Evolutionary conservation across 2,113 vertebrate genomes (phyloP), one percentile per base, ranked within the genome.

Genomic region (Tinamus guttatus): DNA sequence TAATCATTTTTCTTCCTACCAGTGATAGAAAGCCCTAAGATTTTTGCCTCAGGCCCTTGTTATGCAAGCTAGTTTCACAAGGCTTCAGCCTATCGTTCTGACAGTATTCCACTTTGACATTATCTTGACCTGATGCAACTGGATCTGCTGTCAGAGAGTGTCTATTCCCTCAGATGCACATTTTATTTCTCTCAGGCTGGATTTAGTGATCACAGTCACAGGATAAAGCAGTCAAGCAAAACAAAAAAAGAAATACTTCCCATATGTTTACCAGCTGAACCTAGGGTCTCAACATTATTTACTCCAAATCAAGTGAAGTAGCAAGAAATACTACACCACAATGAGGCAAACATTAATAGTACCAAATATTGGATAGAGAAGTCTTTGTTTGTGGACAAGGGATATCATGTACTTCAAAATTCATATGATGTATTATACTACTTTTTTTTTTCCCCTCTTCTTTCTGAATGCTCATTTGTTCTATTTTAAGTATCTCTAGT

Each of bases 121-220:
- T 70, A 86, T 32, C 84, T 54, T 75, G 51, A 81, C 45, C 40
- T 86, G 60, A 83, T 88, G 13, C 54, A 90, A 95, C 28, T 63
- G 22, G 40, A 77, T 18, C 22, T 0, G 0, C 51, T 78, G 51
- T 47, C 65, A 51, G 22, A 81, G 7, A 88, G 5, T 58, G 30
- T 30, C 28, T 58, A 58, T 58, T 58, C 54, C 30, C 18, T 13
- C 28, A 71, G 24, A 34, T 58, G 14, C 38, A 27, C 13, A 36
- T 81, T 74, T 90, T 38, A 52, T 74, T 86, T 58, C 30, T 83
- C 49, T 34, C 43, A 20, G n/a, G 27, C 59, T 65, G 52, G 25
- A 82, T 58, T 74, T 47, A 82, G 34, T 8, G 12, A 75, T n/a
- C 80, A 40, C 15, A 52, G 71, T 30, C 51, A 60, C 27, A 70